These are phyloP conservation scores for Matsumurasca onukii DNA, from an alignment of 1,140 invertebrate species.

Conservation along the genomic window DNA sequence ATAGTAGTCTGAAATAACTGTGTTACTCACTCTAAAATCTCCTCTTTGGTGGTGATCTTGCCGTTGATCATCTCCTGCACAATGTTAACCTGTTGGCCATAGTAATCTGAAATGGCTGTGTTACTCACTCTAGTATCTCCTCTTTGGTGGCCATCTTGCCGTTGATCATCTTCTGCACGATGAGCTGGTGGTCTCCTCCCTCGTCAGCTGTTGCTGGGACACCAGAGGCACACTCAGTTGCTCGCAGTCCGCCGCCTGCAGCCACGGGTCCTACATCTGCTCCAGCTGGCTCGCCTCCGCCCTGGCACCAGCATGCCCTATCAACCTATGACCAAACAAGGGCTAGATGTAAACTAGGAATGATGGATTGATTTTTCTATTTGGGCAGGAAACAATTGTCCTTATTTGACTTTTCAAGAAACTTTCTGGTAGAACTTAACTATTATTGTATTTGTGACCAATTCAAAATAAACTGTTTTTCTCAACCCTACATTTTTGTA, in stretches of 20 bases:
- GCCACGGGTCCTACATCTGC: slow-evolving; percentile 89
- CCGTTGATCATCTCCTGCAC: slow-evolving; percentile 96
- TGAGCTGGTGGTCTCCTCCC: slow-evolving; percentile 89
- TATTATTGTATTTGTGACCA: no score
- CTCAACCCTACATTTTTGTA: no score
- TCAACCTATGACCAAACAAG: no score
- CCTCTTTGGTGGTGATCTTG: slow-evolving; percentile 89
- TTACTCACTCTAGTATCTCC: slow-evolving; percentile 83
- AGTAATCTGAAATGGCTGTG: no score
- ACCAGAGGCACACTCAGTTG: slow-evolving; percentile 70
- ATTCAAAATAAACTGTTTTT: no score
- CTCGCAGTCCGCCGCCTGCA: slow-evolving; percentile 56
- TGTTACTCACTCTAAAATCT: slow-evolving; percentile 80
- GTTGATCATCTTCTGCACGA: slow-evolving; percentile 95
- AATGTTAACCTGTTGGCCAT: no score
- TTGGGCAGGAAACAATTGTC: no score
- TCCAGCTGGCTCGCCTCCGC: slow-evolving; percentile 83
- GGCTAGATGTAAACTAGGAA: no score
- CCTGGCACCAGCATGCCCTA: slow-evolving; percentile 92
- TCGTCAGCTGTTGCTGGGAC: slow-evolving; percentile 79
- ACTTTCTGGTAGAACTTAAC: no score
- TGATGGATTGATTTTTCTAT: no score
- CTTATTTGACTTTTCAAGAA: no score
- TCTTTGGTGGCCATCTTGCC: slow-evolving; percentile 93
- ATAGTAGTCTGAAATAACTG: no score